Conservation (phyloP, 2,797 vertebrate genomes). For the Brotula barbata region DNA sequence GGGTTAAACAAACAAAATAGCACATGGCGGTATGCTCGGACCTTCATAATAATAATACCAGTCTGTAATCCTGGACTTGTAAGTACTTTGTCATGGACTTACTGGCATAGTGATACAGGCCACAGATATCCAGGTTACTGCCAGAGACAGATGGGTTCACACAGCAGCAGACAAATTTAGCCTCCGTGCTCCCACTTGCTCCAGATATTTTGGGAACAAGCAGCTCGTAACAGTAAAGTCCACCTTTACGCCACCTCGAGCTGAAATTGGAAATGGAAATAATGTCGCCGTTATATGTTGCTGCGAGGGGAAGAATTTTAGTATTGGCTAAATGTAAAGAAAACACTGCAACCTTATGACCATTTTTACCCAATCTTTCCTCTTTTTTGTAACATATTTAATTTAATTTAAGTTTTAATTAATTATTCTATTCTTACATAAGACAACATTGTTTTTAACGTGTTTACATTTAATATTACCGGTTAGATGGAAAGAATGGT, state of each 20-base stretch:
- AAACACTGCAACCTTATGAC: too few relatives aligned
- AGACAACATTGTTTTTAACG: too few relatives aligned
- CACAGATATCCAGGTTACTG: conserved; percentile 57
- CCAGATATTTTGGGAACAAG: conserved; percentile 54
- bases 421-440: too few relatives aligned
- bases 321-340: not conserved
- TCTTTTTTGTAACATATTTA: too few relatives aligned
- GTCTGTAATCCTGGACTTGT: conserved; percentile 54
- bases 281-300: too few relatives aligned
- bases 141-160: conserved; percentile 53
- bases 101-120: conserved; percentile 66
- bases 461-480: too few relatives aligned
- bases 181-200: conserved; percentile 34
- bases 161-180: conserved; percentile 57
- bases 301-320: not conserved
- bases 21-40: conserved; percentile 36
- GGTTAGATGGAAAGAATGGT: not conserved
- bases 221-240: conserved; percentile 14
- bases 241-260: conserved; percentile 2
- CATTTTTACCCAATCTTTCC: too few relatives aligned
- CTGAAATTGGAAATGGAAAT: not conserved
- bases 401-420: too few relatives aligned
- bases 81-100: conserved; percentile 58
- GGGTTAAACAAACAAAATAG: conserved; percentile 20
- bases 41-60: conserved; percentile 58